phyloP scores from a whole-genome alignment of 2,113 vertebrate species.

The Scytalopus superciliaris region DNA sequence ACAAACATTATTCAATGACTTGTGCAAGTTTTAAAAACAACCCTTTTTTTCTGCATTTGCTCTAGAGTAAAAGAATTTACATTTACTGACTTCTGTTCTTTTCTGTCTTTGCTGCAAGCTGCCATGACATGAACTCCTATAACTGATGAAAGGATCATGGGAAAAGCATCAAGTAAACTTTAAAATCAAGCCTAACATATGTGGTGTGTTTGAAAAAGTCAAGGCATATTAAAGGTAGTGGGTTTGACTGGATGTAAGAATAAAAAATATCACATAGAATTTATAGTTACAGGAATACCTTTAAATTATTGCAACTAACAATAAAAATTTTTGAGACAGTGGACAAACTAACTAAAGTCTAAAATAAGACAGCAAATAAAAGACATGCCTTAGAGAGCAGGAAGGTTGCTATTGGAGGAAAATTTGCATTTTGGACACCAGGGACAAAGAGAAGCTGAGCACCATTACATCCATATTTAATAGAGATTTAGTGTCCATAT shows the following conservation, averaged over 20 bases:
- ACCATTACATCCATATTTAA: background rate
- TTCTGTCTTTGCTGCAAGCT: background rate
- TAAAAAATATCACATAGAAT: background rate
- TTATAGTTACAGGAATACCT: background rate
- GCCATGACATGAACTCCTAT: background rate
- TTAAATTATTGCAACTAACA: background rate
- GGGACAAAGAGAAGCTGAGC: background rate
- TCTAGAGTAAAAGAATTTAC: background rate
- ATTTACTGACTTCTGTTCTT: background rate
- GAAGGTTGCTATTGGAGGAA: background rate
- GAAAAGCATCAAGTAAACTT: background rate
- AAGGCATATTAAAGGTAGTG: background rate
- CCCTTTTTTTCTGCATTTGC: background rate
- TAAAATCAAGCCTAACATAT: background rate
- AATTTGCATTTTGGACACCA: background rate
- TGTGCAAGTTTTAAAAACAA: background rate
- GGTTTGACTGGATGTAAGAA: background rate
- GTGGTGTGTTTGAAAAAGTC: background rate
- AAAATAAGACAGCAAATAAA: background rate
- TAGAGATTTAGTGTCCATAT: background rate
- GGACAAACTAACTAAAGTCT: background rate
- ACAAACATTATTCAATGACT: background rate
- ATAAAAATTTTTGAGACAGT: background rate
- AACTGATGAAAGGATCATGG: background rate
- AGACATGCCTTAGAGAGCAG: background rate